These are phyloP conservation scores for Mesoligia furuncula DNA, from an alignment of 2,888 invertebrate species.

Conservation along the genomic window DNA sequence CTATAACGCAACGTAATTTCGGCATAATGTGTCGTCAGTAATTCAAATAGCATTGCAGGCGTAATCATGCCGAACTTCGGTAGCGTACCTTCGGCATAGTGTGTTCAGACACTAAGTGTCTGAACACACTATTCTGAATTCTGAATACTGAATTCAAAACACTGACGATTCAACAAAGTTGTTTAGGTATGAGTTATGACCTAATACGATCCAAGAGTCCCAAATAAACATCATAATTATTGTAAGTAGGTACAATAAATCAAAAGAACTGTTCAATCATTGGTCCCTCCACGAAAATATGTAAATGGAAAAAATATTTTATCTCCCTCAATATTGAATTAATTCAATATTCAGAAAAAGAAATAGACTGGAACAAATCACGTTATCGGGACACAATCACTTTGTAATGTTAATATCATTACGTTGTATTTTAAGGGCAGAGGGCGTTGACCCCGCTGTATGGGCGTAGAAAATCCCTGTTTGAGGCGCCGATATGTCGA, in stretches of 20 bases:
- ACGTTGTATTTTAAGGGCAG: constrained; percentile 33
- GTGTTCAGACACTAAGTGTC: no score
- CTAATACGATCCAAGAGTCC: not conserved
- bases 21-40: no score
- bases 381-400: constrained; percentile 26
- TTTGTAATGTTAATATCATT: constrained; percentile 47
- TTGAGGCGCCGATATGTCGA: constrained; percentile 67
- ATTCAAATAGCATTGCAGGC: no score
- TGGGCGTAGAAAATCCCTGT: constrained; percentile 60
- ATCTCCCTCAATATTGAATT: constrained; percentile 9
- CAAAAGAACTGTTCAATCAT: not conserved
- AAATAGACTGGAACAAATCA: constrained; percentile 36
- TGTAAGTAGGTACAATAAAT: not conserved
- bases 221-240: not conserved
- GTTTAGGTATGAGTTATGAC: not conserved
- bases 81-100: no score
- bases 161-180: not conserved
- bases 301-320: not conserved
- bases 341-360: constrained; percentile 20
- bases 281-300: not conserved
- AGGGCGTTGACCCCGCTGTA: constrained; percentile 45
- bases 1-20: no score
- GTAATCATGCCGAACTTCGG: no score
- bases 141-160: no score
- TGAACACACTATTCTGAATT: no score